A percentile compares a stretch with the other conserved stretches of the same genome.
Conservation (phyloP, 1,140 invertebrate species). For the Pogonomyrmex barbatus region DNA sequence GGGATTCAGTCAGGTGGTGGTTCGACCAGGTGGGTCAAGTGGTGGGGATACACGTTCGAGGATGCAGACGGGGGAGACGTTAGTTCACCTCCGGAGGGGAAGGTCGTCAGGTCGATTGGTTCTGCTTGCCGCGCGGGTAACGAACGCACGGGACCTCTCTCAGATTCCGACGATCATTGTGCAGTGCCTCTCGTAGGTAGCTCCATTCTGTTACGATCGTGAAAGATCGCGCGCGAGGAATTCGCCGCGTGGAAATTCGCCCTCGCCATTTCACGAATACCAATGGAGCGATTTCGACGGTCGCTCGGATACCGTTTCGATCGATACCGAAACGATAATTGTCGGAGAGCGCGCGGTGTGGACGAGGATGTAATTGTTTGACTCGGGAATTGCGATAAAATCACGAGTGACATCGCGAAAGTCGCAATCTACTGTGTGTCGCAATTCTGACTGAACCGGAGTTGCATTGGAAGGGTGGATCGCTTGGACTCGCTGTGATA, state of each 20-base stretch:
- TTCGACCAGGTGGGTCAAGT: constrained; percentile 72
- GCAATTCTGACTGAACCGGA: background rate
- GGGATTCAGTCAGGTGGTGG: constrained; percentile 76
- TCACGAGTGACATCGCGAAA: background rate
- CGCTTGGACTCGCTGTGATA: background rate
- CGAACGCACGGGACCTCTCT: constrained; percentile 37
- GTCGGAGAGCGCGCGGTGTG: background rate
- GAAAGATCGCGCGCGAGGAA: too few relatives aligned
- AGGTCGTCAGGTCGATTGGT: constrained; percentile 74
- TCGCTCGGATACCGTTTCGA: constrained; percentile 28
- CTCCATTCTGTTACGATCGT: background rate
- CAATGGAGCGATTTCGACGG: constrained; percentile 16
- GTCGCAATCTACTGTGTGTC: too few relatives aligned
- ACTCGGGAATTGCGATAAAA: background rate
- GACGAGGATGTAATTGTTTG: constrained; percentile 5
- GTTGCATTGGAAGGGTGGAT: background rate
- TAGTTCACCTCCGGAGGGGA: constrained; percentile 73
- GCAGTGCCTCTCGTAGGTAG: background rate
- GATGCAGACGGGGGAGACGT: constrained; percentile 67
- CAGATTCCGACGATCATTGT: background rate
- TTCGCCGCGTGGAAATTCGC: background rate
- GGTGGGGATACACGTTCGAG: constrained; percentile 64
- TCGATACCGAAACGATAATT: constrained; percentile 43
- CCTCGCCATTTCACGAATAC: background rate
- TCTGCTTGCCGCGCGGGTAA: constrained; percentile 42